Evolutionary conservation across 2,797 vertebrate species (phyloP).

Genomic region (Sebastes cheni): DNA sequence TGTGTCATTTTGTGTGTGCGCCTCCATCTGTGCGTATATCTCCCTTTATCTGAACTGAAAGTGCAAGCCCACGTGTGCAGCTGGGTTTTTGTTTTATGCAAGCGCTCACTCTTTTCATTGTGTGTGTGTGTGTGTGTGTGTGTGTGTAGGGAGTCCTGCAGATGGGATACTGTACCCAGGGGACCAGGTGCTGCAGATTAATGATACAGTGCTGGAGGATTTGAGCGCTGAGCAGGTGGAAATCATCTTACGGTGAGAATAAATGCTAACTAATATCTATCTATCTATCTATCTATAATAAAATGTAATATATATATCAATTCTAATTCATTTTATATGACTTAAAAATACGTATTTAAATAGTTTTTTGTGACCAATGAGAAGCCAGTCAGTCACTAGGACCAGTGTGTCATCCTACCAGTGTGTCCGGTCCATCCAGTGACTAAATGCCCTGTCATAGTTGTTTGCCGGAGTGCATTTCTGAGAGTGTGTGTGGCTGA

Average conservation of each 20-base stretch:
- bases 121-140: slow-evolving; percentile 30
- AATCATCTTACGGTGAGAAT: slow-evolving; percentile 87
- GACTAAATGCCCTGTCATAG: neutral
- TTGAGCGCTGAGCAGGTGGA: slow-evolving; percentile 84
- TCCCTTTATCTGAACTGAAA: slow-evolving; percentile 34
- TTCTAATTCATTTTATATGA: too few species aligned
- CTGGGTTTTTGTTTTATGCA: slow-evolving; percentile 45
- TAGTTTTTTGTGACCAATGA: neutral
- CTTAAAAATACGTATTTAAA: neutral
- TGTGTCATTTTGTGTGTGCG: slow-evolving; percentile 22
- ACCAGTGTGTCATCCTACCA: neutral
- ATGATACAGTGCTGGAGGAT: slow-evolving; percentile 84
- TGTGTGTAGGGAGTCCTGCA: slow-evolving; percentile 81
- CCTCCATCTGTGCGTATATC: neutral
- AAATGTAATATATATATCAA: rapidly evolving
- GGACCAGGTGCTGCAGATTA: slow-evolving; percentile 92
- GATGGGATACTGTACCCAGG: slow-evolving; percentile 86
- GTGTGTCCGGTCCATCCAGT: slow-evolving; percentile 15
- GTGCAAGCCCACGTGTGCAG: slow-evolving; percentile 30
- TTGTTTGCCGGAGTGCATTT: slow-evolving; percentile 10
- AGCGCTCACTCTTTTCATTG: slow-evolving; percentile 35
- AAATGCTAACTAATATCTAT: slow-evolving; percentile 1
- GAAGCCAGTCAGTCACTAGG: neutral
- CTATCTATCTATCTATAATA: neutral
- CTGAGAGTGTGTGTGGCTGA: neutral